Percentiles rank a stretch among this genome's conserved stretches.
Conservation (phyloP, 2,797 vertebrate species). For the Liasis olivaceus region DNA sequence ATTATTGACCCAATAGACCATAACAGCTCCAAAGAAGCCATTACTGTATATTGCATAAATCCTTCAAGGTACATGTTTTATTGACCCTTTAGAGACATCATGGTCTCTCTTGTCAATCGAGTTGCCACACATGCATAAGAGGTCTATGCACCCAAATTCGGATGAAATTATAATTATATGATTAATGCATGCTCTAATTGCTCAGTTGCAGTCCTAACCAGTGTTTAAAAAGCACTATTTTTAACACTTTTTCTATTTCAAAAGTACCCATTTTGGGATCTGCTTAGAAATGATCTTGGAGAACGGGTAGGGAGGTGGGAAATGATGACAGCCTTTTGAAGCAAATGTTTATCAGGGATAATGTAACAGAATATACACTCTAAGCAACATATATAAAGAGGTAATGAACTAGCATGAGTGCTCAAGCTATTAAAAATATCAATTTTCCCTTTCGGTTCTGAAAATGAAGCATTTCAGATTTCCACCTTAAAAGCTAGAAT, state of each 20-base stretch:
- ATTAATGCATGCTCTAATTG: constrained; percentile 28
- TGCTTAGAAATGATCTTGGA: neutral
- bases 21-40: constrained; percentile 75
- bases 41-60: constrained; percentile 69
- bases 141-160: constrained; percentile 40
- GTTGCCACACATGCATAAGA: constrained; percentile 38
- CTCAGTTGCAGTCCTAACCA: constrained; percentile 49
- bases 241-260: constrained; percentile 16
- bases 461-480: neutral
- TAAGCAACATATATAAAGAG: too few relatives aligned
- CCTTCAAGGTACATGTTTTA: constrained; percentile 66
- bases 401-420: neutral
- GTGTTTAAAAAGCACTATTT: neutral
- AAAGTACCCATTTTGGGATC: constrained; percentile 43
- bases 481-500: neutral
- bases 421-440: neutral
- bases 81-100: constrained; percentile 67
- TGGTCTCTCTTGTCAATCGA: constrained; percentile 68
- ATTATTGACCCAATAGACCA: constrained; percentile 74
- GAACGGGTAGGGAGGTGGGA: neutral
- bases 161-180: neutral
- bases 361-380: neutral
- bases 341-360: neutral
- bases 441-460: neutral
- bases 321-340: constrained; percentile 22